Base-by-base conservation (phyloP, 2,113 vertebrate genomes). In the Calyptommatus sinebrachiatus region DNA sequence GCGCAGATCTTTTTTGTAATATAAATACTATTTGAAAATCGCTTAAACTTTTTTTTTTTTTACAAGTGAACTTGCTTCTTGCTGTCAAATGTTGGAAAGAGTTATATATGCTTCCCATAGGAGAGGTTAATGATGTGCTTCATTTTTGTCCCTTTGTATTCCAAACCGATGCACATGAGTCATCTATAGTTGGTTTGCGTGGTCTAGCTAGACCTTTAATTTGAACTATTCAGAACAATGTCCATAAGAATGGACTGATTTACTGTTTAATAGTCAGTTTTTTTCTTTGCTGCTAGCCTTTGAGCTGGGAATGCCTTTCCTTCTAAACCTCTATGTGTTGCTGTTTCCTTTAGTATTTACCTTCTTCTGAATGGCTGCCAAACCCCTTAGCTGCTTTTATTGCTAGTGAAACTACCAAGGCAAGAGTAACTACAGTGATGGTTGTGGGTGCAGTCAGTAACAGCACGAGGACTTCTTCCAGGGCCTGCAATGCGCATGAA, bases 171-270 rank as follows among this genome's bases (percentile, higher is more conserved):
- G 26, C 29, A n/a, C 10, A 73, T 80, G 71, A 80, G 71, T 80
- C 78, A 66, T 65, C 71, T 67, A n/a, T 57, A 60, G 9, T 57
- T 78, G 31, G 26, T 69, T 77, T 73, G 71, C 62, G 66, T 41
- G 21, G 8, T 22, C 6, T 57, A 53, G 29, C 62, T 57, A 35
- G 22, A 29, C 53, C 28, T 67, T 80, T 41, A 80, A 62, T 8
- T 53, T 48, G 73, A 53, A 24, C 60, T 72, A n/a, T 72, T 2
- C 2, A 18, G 22, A 73, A 26, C 7, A 29, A 28, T 70, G 24
- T 4, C 67, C 8, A 65, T 24, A 24, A n/a, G 46, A 48, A 16
- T 66, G 1, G 45, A 12, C 41, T 46, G 11, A n/a, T 26, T 48
- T 14, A 71, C 9, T 4, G 26, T 10, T 61, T 5, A 14, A 79